Evolutionary conservation across 2,888 invertebrate genomes (phyloP).

Genomic region (Temnothorax rugatulus): DNA sequence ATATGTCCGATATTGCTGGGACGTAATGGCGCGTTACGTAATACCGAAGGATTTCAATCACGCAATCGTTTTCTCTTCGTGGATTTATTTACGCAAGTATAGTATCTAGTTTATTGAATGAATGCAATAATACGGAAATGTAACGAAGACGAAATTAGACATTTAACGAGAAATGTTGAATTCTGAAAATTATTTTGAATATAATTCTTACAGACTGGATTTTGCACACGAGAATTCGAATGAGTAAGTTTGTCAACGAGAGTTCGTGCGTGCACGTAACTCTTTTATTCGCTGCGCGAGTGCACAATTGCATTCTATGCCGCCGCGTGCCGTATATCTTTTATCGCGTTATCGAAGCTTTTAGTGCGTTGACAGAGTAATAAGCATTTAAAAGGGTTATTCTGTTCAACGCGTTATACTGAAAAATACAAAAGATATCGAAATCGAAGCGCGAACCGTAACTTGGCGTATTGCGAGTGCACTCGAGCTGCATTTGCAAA

Average conservation of each 20-base stretch:
- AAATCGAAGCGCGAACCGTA: slow-evolving; percentile 31
- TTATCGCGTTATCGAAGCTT: slow-evolving; percentile 52
- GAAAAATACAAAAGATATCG: slow-evolving; percentile 28
- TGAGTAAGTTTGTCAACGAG: slow-evolving; percentile 22
- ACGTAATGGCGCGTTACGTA: slow-evolving; percentile 52
- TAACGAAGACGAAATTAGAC: neutral
- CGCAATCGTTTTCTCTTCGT: slow-evolving; percentile 43
- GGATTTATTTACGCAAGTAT: neutral
- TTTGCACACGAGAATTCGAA: neutral
- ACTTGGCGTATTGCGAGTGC: neutral
- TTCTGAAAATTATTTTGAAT: neutral
- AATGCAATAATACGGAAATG: neutral
- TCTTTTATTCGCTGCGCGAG: neutral
- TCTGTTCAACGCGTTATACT: slow-evolving; percentile 26
- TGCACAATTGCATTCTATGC: slow-evolving; percentile 39
- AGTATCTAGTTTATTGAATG: neutral
- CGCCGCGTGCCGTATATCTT: slow-evolving; percentile 30
- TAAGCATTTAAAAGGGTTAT: slow-evolving; percentile 51
- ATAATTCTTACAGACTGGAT: neutral
- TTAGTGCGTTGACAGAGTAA: slow-evolving; percentile 49
- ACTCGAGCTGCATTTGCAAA: slow-evolving; percentile 22
- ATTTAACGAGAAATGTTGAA: neutral
- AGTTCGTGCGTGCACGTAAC: neutral
- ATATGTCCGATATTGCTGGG: slow-evolving; percentile 14
- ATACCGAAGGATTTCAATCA: slow-evolving; percentile 47